Evolutionary conservation across 2,888 invertebrate species (phyloP).

Genomic region (Tipula unca): DNA sequence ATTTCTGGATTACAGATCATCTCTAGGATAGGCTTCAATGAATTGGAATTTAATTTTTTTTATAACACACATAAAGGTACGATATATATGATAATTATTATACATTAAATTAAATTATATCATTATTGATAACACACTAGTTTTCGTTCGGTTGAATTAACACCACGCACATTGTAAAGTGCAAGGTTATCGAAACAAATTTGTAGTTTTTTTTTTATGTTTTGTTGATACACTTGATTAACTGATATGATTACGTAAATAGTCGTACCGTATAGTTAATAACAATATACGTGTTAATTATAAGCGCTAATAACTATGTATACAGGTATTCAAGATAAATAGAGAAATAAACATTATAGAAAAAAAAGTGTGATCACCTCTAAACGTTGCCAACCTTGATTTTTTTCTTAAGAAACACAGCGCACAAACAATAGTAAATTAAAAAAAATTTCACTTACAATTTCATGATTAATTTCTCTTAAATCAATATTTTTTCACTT

Average conservation of each 20-base stretch:
- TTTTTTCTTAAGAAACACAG: not conserved
- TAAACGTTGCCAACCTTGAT: not conserved
- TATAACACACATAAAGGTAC: not conserved
- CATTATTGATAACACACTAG: not conserved
- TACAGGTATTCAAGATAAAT: not conserved
- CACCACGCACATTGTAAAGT: not conserved
- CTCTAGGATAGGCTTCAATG: not conserved
- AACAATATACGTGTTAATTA: not conserved
- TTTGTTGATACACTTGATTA: not conserved
- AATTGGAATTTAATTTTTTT: not conserved
- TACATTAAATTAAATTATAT: not conserved
- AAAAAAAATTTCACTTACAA: slow-evolving; percentile 8
- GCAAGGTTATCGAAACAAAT: not conserved
- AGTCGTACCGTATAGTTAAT: not conserved
- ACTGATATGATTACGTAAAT: not conserved
- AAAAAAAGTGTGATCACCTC: not conserved
- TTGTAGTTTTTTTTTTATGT: not conserved
- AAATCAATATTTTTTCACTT: slow-evolving; percentile 8
- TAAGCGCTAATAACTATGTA: not conserved
- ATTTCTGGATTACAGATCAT: not conserved
- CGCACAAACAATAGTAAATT: not conserved
- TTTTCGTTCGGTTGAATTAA: not conserved
- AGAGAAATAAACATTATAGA: not conserved
- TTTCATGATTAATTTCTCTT: slow-evolving; percentile 14
- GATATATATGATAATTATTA: not conserved